Conservation (phyloP, 2,888 invertebrate genomes). For the Corbicula japonica region DNA sequence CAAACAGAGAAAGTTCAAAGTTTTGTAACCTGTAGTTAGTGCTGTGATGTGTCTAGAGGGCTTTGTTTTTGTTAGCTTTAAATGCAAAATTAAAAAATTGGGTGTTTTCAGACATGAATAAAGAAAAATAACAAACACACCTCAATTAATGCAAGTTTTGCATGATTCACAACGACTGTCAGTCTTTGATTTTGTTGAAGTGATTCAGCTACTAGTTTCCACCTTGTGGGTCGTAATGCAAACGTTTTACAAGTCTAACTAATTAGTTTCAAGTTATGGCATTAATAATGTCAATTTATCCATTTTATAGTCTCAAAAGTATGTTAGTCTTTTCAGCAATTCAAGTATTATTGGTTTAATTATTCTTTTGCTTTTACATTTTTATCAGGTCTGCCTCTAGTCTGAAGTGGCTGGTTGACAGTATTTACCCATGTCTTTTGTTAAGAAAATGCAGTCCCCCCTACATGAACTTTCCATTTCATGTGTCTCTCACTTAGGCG, state of each 20-base stretch:
- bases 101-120: too few relatives aligned
- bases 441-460: constrained; percentile 19
- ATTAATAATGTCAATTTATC: too few relatives aligned
- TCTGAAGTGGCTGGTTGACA: neutral
- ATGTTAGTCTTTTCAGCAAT: too few relatives aligned
- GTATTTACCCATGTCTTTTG: too few relatives aligned
- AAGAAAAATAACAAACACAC: constrained; percentile 28
- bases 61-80: constrained; percentile 13
- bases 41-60: constrained; percentile 15
- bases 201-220: too few relatives aligned
- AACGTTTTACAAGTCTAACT: too few relatives aligned
- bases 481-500: constrained; percentile 4
- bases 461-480: constrained; percentile 32
- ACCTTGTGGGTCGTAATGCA: too few relatives aligned
- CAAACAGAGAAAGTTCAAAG: too few relatives aligned
- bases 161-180: constrained; percentile 17
- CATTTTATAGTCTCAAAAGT: too few relatives aligned
- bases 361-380: neutral
- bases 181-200: too few relatives aligned
- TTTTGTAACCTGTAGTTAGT: too few relatives aligned
- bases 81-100: constrained; percentile 4
- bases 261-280: too few relatives aligned
- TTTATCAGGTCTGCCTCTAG: neutral
- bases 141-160: constrained; percentile 15
- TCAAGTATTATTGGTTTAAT: constrained; percentile 14